Base-by-base conservation (phyloP, 2,888 invertebrate species). In the Lottia scabra region DNA sequence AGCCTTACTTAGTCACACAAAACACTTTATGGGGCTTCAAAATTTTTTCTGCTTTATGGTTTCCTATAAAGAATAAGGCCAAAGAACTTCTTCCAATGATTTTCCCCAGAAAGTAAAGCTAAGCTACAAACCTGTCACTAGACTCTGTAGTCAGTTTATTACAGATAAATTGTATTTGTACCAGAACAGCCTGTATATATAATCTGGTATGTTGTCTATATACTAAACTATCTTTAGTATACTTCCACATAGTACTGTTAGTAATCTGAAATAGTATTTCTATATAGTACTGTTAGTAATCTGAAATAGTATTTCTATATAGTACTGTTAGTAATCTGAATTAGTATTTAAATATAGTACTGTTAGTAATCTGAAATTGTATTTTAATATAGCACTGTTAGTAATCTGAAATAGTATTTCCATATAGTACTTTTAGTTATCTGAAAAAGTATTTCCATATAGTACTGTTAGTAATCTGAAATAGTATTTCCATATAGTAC, bases 201-300 rank as follows among this genome's bases (percentile, higher is more conserved):
- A 79, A 30, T 67, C 76, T 72, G 19, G 71, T 69, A 44, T 65
- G 62, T 43, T 79, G 76, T 46, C 77, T 71, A 71, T 75, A 81
- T 30, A 75, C 75, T 56, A 80, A 63, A 13, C 68, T 69, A 30
- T 74, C 70, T 48, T 80, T 66, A 44, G 68, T 64, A 13, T 46
- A 48, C 71, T 72, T 68, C 80, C 81, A 80, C 16, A 76, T 75
- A 63, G 71, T 70, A 75, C 82, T 80, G 16, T 80, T 68, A 12
- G 74, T 67, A 6, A 81, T 66, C 82, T 82, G 70, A 10, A 65
- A 67, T 43, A 23, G 13, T 8, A 63, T 13, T 56, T 67, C 23
- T 63, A 56, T 43, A 45, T 12, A n/a, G 64, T 10, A 38, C 38
- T 38, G 77, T 70, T 71, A 74, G 80, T 27, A 74, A 75, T 56